These are phyloP conservation scores for Hiodon alosoides DNA, from an alignment of 2,113 vertebrate species.

Conservation along the genomic window DNA sequence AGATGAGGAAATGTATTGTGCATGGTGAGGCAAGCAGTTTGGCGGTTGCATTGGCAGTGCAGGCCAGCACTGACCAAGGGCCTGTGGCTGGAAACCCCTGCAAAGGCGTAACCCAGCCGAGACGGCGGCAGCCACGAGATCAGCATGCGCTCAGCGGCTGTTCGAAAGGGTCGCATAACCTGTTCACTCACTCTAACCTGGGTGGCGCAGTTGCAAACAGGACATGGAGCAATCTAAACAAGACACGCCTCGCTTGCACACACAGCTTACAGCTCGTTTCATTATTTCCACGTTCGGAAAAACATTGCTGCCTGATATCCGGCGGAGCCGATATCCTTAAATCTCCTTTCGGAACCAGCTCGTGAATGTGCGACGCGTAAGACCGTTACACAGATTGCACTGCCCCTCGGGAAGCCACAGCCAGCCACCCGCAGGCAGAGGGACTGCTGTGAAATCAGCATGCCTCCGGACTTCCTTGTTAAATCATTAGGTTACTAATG, in stretches of 20 bases:
- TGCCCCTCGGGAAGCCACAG: no score
- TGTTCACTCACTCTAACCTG: not conserved
- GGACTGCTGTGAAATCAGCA: not conserved
- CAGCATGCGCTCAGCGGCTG: not conserved
- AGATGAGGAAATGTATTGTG: not conserved
- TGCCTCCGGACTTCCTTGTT: not conserved
- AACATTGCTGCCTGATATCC: no score
- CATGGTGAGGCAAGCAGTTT: not conserved
- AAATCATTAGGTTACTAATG: not conserved
- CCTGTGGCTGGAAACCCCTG: not conserved
- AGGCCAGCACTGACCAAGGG: slow-evolving; percentile 19
- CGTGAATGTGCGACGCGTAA: no score
- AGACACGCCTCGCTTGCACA: not conserved
- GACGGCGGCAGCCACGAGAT: not conserved
- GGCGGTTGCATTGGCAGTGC: not conserved
- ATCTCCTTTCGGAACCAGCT: no score
- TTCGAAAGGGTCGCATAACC: not conserved
- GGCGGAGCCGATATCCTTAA: no score
- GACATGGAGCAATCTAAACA: not conserved
- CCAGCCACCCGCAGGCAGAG: no score
- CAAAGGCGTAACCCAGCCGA: not conserved
- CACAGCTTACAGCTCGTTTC: not conserved
- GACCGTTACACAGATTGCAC: no score
- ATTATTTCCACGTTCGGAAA: no score
- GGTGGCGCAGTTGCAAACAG: not conserved